These are phyloP conservation scores for Hemibagrus wyckioides DNA, from an alignment of 2,113 vertebrate genomes.

Conservation along the genomic window DNA sequence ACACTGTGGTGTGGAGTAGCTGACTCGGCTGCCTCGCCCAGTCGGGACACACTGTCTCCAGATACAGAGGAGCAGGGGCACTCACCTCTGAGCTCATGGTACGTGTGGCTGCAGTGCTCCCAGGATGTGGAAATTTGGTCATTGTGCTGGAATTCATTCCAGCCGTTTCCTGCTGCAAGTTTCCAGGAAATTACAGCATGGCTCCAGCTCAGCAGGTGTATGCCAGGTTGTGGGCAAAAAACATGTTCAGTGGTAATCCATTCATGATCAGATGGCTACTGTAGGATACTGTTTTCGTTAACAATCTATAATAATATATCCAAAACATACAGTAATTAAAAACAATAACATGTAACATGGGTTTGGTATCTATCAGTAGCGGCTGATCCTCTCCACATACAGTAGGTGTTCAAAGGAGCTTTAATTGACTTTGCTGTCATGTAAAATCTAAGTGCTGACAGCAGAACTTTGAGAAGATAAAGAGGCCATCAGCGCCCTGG, in stretches of 20 bases:
- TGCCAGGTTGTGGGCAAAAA: constrained; percentile 1
- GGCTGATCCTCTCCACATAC: background rate
- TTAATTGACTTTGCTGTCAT: constrained; percentile 19
- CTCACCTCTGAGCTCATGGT: constrained; percentile 42
- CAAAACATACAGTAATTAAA: background rate
- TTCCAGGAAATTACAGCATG: constrained; percentile 48
- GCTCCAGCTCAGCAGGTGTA: constrained; percentile 28
- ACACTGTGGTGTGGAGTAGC: constrained; percentile 35
- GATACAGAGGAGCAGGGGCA: constrained; percentile 34
- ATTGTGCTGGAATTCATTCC: constrained; percentile 36
- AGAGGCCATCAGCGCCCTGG: constrained; percentile 41
- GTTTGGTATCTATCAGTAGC: background rate
- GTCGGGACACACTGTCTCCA: constrained; percentile 46
- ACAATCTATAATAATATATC: background rate
- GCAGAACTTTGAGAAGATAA: constrained; percentile 43
- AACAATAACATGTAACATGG: background rate
- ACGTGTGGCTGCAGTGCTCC: constrained; percentile 20
- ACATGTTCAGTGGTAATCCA: background rate
- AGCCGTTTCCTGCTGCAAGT: constrained; percentile 1
- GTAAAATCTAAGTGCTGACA: constrained; percentile 45
- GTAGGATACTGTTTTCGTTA: background rate
- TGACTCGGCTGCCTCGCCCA: constrained; percentile 25
- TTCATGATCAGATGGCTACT: constrained; percentile 2
- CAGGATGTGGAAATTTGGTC: constrained; percentile 21
- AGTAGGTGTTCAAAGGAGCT: constrained; percentile 3